Conservation (phyloP, 2,113 vertebrate species). For the Ictidomys tridecemlineatus region DNA sequence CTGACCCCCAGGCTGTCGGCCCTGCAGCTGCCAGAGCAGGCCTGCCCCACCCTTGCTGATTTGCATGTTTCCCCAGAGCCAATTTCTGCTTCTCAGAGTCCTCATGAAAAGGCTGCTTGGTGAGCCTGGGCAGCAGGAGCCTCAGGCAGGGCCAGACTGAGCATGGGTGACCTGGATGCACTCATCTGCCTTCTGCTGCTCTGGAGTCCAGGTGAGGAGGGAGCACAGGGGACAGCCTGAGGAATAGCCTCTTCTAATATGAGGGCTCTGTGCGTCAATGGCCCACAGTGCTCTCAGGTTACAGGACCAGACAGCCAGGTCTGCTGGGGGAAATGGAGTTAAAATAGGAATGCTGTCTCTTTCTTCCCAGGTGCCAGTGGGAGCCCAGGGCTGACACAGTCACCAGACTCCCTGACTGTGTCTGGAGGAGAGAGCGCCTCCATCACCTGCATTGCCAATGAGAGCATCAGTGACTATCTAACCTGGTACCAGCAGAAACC, state of each 20-base stretch:
- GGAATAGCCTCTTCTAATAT: too few relatives aligned
- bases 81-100: not conserved
- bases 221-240: not conserved
- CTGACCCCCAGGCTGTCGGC: not conserved
- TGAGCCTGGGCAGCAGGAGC: not conserved
- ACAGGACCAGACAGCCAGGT: not conserved
- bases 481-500: conserved; percentile 54
- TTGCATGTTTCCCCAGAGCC: conserved; percentile 49
- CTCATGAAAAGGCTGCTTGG: not conserved
- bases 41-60: not conserved
- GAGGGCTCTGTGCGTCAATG: not conserved
- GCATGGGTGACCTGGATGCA: not conserved
- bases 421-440: not conserved
- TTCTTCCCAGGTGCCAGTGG: not conserved
- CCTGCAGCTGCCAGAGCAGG: not conserved
- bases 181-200: conserved; percentile 32
- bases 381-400: not conserved
- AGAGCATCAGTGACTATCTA: not conserved
- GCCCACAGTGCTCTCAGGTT: not conserved
- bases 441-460: not conserved
- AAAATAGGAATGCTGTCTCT: not conserved
- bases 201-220: conserved; percentile 32
- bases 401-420: not conserved
- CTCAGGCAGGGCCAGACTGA: not conserved
- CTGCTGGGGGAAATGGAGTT: not conserved